These are phyloP conservation scores for Amaurobius ferox DNA, from an alignment of 2,888 invertebrate species.

Conservation along the genomic window DNA sequence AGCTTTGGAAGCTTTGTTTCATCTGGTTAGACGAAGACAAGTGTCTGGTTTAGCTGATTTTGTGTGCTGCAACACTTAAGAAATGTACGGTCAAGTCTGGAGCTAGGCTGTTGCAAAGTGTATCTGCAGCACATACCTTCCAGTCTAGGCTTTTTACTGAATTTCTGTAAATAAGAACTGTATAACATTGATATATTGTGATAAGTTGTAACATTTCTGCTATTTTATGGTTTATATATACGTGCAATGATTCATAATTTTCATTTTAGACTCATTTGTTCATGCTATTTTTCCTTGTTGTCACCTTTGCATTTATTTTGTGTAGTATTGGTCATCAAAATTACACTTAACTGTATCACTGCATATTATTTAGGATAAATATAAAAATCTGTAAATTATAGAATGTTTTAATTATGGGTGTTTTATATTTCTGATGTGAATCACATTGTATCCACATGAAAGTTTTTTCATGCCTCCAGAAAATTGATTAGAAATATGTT, in stretches of 20 bases:
- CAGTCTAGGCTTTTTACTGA: slow-evolving; percentile 54
- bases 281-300: slow-evolving; percentile 33
- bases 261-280: slow-evolving; percentile 44
- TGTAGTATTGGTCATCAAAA: slow-evolving; percentile 32
- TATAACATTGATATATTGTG: slow-evolving; percentile 53
- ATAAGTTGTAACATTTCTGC: slow-evolving; percentile 64
- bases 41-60: slow-evolving; percentile 34
- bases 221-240: slow-evolving; percentile 60
- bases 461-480: background rate
- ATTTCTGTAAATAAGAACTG: slow-evolving; percentile 55
- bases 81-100: background rate
- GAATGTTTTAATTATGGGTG: slow-evolving; percentile 6
- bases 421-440: slow-evolving; percentile 8
- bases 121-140: slow-evolving; percentile 27
- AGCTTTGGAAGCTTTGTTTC: slow-evolving; percentile 55
- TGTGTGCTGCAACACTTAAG: slow-evolving; percentile 22
- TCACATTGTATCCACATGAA: background rate
- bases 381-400: background rate
- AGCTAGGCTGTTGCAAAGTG: background rate
- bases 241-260: slow-evolving; percentile 68
- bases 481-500: background rate
- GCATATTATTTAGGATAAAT: background rate
- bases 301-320: slow-evolving; percentile 59
- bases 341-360: background rate
- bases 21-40: slow-evolving; percentile 12